Evolutionary conservation across 2,113 vertebrate genomes (phyloP).

Genomic region (Ancistrus triradiatus): DNA sequence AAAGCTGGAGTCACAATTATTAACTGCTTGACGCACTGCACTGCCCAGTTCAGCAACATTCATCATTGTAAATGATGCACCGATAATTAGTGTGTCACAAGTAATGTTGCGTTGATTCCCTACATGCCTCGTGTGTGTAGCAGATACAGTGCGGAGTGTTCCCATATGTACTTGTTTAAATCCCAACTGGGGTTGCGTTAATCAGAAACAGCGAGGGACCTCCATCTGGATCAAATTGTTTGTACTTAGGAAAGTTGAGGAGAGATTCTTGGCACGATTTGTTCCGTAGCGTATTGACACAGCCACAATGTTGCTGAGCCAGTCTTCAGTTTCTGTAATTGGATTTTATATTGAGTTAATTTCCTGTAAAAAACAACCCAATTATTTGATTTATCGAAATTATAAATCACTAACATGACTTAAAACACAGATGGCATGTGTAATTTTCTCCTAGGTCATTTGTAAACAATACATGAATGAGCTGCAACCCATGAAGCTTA

Average conservation of each 20-base stretch:
- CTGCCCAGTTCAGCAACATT: not conserved
- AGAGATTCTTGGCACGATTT: constrained; percentile 11
- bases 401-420: no score
- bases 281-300: not conserved
- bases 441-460: no score
- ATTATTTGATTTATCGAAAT: no score
- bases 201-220: constrained; percentile 4
- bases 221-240: constrained; percentile 15
- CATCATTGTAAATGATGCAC: not conserved
- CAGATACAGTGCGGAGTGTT: not conserved
- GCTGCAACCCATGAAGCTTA: no score
- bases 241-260: constrained; percentile 10
- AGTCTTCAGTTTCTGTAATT: not conserved
- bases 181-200: constrained; percentile 2
- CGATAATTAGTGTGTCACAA: not conserved
- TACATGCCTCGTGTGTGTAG: not conserved
- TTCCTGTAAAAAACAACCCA: no score
- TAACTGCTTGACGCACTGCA: not conserved
- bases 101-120: not conserved
- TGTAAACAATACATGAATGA: no score
- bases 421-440: no score
- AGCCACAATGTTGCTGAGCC: not conserved
- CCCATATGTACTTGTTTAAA: constrained; percentile 8
- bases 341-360: not conserved
- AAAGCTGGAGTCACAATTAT: not conserved